These are phyloP conservation scores for Sesamia inferens DNA, from an alignment of 2,888 invertebrate species.

Conservation along the genomic window DNA sequence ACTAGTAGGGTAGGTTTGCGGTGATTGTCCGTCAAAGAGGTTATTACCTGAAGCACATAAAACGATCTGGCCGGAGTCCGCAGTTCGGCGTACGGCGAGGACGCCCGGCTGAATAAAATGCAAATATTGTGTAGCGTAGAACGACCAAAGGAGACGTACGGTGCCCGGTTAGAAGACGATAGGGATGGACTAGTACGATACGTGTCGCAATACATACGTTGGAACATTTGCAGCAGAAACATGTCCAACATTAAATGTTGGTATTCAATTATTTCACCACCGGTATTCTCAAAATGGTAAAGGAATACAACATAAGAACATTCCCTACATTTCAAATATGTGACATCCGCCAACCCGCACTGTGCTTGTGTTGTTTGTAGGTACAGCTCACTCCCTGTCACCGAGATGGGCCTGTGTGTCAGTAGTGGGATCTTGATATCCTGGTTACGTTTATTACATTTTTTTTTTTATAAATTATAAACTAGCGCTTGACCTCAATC, in stretches of 20 bases:
- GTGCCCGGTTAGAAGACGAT: conserved; percentile 66
- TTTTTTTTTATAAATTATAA: too few relatives aligned
- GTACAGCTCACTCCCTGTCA: not conserved
- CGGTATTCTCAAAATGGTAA: not conserved
- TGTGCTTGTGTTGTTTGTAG: not conserved
- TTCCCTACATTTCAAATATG: not conserved
- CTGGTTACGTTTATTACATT: not conserved
- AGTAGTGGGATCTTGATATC: not conserved
- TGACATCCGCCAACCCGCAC: not conserved
- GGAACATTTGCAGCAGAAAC: not conserved
- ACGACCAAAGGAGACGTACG: conserved; percentile 69
- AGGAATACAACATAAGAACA: not conserved
- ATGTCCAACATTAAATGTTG: not conserved
- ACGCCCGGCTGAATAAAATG: conserved; percentile 85
- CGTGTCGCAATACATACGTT: conserved; percentile 37
- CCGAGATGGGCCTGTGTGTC: not conserved
- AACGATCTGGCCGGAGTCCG: conserved; percentile 67
- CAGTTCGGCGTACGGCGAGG: conserved; percentile 58
- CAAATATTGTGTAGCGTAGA: conserved; percentile 83
- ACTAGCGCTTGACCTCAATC: too few relatives aligned
- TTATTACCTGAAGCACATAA: conserved; percentile 89
- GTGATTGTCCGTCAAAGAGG: conserved; percentile 86
- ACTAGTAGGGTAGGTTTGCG: conserved; percentile 44
- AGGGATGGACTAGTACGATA: conserved; percentile 52
- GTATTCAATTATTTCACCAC: not conserved